These are phyloP conservation scores for Drosophila repleta DNA, from an alignment of 1,140 invertebrate genomes.

Conservation along the genomic window DNA sequence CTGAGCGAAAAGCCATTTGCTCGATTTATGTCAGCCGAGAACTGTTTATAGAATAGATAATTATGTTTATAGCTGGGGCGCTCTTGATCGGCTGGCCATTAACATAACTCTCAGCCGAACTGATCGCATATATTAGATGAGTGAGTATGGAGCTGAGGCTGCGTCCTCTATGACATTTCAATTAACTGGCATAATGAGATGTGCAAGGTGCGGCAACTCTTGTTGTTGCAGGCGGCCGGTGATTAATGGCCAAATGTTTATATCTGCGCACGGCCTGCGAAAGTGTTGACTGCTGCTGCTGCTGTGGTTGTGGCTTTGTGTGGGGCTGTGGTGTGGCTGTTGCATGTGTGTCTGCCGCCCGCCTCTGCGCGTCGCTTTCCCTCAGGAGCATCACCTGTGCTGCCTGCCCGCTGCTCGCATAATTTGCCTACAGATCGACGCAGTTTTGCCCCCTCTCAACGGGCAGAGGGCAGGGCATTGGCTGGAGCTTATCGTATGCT, in stretches of 20 bases:
- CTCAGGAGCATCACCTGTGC: constrained; percentile 24
- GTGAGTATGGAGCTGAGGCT: not conserved
- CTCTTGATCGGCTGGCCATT: not conserved
- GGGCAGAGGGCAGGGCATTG: not conserved
- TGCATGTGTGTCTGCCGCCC: not conserved
- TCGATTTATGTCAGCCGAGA: too few relatives aligned
- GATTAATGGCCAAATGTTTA: constrained; percentile 54
- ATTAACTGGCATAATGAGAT: constrained; percentile 56
- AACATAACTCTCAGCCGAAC: not conserved
- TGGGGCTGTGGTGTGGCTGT: not conserved
- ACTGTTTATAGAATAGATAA: too few relatives aligned
- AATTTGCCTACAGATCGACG: constrained; percentile 48
- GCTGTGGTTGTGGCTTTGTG: not conserved
- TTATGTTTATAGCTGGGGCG: too few relatives aligned
- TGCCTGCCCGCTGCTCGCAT: constrained; percentile 24
- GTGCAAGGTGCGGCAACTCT: constrained; percentile 35
- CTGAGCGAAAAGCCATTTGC: too few relatives aligned
- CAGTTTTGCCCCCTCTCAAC: not conserved
- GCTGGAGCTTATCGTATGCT: constrained; percentile 27
- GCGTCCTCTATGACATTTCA: constrained; percentile 46
- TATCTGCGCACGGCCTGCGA: constrained; percentile 31
- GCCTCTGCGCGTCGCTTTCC: constrained; percentile 1
- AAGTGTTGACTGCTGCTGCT: constrained; percentile 47
- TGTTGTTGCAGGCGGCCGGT: constrained; percentile 49
- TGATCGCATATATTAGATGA: not conserved